Percentiles rank a stretch among this genome's conserved stretches.
Conservation (phyloP, 1,140 invertebrate species). For the Solenopsis invicta region DNA sequence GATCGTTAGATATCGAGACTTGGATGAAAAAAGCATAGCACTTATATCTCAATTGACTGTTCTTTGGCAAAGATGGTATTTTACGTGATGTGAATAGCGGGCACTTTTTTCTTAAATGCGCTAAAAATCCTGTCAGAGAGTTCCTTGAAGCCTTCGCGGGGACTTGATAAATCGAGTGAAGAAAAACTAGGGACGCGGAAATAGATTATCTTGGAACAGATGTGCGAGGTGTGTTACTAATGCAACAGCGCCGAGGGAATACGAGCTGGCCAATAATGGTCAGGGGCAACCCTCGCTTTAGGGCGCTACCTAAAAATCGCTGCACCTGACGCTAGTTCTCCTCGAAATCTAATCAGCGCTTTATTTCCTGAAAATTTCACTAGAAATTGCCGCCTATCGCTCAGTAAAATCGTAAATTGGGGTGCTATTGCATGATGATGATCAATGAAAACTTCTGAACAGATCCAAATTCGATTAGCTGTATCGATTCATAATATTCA, state of each 20-base stretch:
- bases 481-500: conserved; percentile 8
- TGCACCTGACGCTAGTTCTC: neutral
- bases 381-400: neutral
- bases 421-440: neutral
- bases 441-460: neutral
- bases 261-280: conserved; percentile 22
- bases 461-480: conserved; percentile 52
- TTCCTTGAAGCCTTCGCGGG: neutral
- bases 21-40: neutral
- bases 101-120: neutral
- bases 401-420: neutral
- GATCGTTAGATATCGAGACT: neutral
- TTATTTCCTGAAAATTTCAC: neutral
- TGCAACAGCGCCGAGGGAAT: conserved; percentile 34
- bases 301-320: conserved; percentile 23
- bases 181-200: conserved; percentile 26
- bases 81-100: neutral
- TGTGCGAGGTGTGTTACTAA: conserved; percentile 55
- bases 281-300: conserved; percentile 19
- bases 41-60: conserved; percentile 13
- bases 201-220: conserved; percentile 66
- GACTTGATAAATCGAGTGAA: conserved; percentile 42
- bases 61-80: neutral
- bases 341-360: neutral
- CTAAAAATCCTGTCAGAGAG: neutral